phyloP scores from a whole-genome alignment of 2,888 invertebrate species.

The Drosophila helvetica region DNA sequence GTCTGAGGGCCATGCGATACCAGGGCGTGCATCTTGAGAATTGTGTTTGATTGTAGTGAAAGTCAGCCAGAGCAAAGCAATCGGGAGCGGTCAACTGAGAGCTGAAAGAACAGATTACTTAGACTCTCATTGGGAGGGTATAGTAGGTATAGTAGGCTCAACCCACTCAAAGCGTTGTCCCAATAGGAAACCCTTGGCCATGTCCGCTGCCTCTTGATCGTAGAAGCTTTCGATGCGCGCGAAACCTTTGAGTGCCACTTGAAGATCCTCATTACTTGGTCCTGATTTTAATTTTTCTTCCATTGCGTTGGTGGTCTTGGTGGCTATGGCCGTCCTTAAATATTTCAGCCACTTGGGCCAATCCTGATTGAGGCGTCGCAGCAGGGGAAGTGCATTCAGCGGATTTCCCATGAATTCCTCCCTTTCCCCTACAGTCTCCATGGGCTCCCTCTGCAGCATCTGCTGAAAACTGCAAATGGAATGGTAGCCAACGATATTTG shows the following conservation, averaged over 20 bases:
- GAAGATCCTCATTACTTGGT: slow-evolving; percentile 35
- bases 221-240: slow-evolving; percentile 44
- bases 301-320: slow-evolving; percentile 16
- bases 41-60: slow-evolving; percentile 30
- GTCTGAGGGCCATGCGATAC: slow-evolving; percentile 56
- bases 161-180: slow-evolving; percentile 39
- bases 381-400: slow-evolving; percentile 43
- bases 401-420: slow-evolving; percentile 49
- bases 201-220: slow-evolving; percentile 44
- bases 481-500: too few relatives aligned
- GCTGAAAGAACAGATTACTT: slow-evolving; percentile 9
- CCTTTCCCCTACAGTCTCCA: background rate
- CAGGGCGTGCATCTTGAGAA: slow-evolving; percentile 48
- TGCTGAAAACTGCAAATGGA: slow-evolving; percentile 31
- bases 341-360: slow-evolving; percentile 56
- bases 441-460: slow-evolving; percentile 7
- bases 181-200: slow-evolving; percentile 48
- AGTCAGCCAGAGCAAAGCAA: slow-evolving; percentile 37
- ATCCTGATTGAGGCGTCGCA: slow-evolving; percentile 46
- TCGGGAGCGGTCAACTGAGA: slow-evolving; percentile 41
- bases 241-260: slow-evolving; percentile 29
- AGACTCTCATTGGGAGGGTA: background rate
- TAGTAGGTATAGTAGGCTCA: rapidly evolving
- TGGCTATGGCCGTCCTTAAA: slow-evolving; percentile 1
- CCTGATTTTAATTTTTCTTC: slow-evolving; percentile 10